A percentile compares a stretch with the other conserved stretches of the same genome.
phyloP scores from a whole-genome alignment of 2,113 vertebrate genomes.

The Arothron firmamentum region DNA sequence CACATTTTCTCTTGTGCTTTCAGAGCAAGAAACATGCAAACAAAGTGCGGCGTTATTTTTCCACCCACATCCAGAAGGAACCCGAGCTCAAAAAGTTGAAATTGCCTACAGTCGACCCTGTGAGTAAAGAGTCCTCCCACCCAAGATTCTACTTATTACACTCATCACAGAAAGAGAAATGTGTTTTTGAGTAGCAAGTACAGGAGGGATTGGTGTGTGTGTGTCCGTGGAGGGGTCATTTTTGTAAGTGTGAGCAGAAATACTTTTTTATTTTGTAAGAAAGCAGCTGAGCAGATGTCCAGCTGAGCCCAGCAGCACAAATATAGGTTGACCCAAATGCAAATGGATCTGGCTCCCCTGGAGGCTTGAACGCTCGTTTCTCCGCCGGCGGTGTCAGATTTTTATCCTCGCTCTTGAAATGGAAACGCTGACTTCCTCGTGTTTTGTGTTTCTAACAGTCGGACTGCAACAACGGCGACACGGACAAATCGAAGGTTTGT shows the following conservation, averaged over 20 bases:
- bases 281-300: too few species aligned
- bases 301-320: neutral
- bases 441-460: slow-evolving; percentile 33
- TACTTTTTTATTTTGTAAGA: too few species aligned
- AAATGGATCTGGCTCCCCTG: too few species aligned
- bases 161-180: too few species aligned
- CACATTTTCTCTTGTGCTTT: slow-evolving; percentile 17
- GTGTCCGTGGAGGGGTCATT: too few species aligned
- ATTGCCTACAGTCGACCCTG: slow-evolving; percentile 40
- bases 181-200: too few species aligned
- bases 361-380: too few species aligned
- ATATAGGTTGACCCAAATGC: neutral
- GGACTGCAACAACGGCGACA: slow-evolving; percentile 78
- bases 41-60: slow-evolving; percentile 89
- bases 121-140: slow-evolving; percentile 39
- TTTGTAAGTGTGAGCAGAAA: too few species aligned
- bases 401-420: too few species aligned
- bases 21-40: slow-evolving; percentile 98
- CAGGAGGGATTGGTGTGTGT: too few species aligned
- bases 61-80: slow-evolving; percentile 80
- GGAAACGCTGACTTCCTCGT: neutral
- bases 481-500: slow-evolving; percentile 87
- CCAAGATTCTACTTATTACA: too few species aligned
- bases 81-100: slow-evolving; percentile 65
- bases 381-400: too few species aligned